A percentile compares a stretch with the other conserved stretches of the same genome.
phyloP scores from a whole-genome alignment of 2,797 vertebrate genomes.

The Yasuhikotakia modesta region DNA sequence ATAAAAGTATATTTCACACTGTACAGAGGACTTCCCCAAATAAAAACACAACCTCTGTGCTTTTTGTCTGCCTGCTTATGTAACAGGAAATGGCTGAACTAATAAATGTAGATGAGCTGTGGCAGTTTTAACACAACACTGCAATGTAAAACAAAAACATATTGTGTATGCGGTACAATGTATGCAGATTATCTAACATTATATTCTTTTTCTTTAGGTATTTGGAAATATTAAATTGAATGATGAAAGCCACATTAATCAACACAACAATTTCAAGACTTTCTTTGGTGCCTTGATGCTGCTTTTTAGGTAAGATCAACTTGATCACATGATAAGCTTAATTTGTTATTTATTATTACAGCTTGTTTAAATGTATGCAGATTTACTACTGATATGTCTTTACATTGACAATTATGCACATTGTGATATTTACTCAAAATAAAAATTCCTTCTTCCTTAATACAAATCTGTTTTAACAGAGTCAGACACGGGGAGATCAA shows the following conservation, averaged over 20 bases:
- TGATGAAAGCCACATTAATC: constrained; percentile 96
- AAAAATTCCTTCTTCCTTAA: too few relatives aligned
- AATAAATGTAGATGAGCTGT: not conserved
- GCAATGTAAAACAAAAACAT: not conserved
- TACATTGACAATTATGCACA: too few relatives aligned
- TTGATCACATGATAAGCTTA: too few relatives aligned
- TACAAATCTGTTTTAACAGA: too few relatives aligned
- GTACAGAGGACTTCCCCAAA: too few relatives aligned
- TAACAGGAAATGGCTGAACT: not conserved
- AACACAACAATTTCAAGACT: constrained; percentile 98
- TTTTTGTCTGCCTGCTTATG: not conserved
- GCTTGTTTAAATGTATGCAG: too few relatives aligned
- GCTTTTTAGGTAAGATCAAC: constrained; percentile 86
- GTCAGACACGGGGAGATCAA: too few relatives aligned
- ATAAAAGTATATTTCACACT: too few relatives aligned
- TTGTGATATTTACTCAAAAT: too few relatives aligned
- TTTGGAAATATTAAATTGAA: constrained; percentile 98
- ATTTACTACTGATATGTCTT: too few relatives aligned
- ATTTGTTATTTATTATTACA: too few relatives aligned
- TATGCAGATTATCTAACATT: not conserved
- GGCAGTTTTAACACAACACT: not conserved
- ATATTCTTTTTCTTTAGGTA: constrained; percentile 74
- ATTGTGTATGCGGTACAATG: constrained; percentile 16
- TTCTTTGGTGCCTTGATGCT: constrained; percentile 96
- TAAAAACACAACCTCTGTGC: too few relatives aligned